These are phyloP conservation scores for Dendrophyllia cribrosa DNA, from an alignment of 64 coral and sea anemone species.

Conservation along the genomic window DNA sequence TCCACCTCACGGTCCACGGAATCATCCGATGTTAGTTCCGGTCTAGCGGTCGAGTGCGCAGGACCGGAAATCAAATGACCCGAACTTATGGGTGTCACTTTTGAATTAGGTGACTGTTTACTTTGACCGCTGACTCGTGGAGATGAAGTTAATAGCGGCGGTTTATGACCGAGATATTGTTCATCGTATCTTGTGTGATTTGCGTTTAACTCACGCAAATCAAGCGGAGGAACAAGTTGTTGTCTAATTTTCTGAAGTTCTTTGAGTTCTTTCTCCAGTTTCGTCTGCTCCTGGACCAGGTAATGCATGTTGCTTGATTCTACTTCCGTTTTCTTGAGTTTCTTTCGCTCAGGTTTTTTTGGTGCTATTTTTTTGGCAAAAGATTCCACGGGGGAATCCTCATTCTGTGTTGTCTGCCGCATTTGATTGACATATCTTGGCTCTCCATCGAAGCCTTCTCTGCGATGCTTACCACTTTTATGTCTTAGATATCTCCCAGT, in stretches of 20 bases:
- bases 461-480: background rate
- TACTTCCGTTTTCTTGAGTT: background rate
- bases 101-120: background rate
- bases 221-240: conserved; percentile 12
- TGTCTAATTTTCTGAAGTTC: conserved; percentile 22
- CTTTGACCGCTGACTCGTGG: background rate
- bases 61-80: conserved; percentile 33
- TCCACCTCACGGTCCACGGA: conserved; percentile 87
- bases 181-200: background rate
- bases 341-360: conserved; percentile 43
- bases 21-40: conserved; percentile 77
- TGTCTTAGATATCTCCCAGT: background rate
- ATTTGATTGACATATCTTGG: background rate
- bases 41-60: background rate
- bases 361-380: background rate
- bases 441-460: background rate
- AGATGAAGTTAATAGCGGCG: background rate
- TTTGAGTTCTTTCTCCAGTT: conserved; percentile 59
- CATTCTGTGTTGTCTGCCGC: background rate
- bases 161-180: background rate
- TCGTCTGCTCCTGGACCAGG: conserved; percentile 51
- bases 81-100: background rate
- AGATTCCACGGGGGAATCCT: conserved; percentile 9
- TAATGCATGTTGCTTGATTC: conserved; percentile 4
- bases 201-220: background rate